Evolutionary conservation across 2,888 invertebrate species (phyloP).

Genomic region (Andrena haemorrhoa): DNA sequence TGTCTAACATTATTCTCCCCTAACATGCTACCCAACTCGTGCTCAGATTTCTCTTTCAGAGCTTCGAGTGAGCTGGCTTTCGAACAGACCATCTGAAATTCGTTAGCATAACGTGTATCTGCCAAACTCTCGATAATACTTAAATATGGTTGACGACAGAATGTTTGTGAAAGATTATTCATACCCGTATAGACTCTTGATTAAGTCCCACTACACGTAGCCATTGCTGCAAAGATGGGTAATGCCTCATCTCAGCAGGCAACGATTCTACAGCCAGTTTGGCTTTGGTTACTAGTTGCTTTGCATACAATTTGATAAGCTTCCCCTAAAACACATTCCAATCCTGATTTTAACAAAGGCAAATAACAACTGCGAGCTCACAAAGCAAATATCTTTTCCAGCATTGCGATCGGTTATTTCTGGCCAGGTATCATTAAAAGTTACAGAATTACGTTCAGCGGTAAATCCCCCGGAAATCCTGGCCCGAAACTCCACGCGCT

Average conservation of each 20-base stretch:
- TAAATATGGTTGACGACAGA: not conserved
- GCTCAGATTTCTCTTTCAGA: conserved; percentile 93
- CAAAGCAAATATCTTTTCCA: not conserved
- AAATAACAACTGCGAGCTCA: not conserved
- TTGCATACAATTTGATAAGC: conserved; percentile 96
- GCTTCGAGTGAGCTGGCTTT: conserved; percentile 92
- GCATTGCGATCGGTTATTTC: not conserved
- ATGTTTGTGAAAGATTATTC: not conserved
- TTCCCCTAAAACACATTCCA: conserved; percentile 90
- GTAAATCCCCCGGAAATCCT: too few relatives aligned
- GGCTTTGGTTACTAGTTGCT: conserved; percentile 94
- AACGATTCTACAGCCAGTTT: conserved; percentile 89
- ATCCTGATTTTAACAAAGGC: conserved; percentile 11
- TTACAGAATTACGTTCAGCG: too few relatives aligned
- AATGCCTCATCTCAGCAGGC: conserved; percentile 88
- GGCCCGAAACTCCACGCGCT: too few relatives aligned
- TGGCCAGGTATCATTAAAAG: not conserved
- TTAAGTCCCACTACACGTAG: conserved; percentile 95
- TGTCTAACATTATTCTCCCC: conserved; percentile 88
- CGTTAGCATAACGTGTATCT: conserved; percentile 2
- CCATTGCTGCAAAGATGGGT: conserved; percentile 96
- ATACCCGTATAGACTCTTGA: conserved; percentile 89
- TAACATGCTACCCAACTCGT: conserved; percentile 91
- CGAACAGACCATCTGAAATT: conserved; percentile 89
- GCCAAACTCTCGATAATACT: not conserved